These are phyloP conservation scores for Diacarnus erythraeanus DNA, from an alignment of 37 sponge, comb jelly and placozoan genomes.

Conservation along the genomic window DNA sequence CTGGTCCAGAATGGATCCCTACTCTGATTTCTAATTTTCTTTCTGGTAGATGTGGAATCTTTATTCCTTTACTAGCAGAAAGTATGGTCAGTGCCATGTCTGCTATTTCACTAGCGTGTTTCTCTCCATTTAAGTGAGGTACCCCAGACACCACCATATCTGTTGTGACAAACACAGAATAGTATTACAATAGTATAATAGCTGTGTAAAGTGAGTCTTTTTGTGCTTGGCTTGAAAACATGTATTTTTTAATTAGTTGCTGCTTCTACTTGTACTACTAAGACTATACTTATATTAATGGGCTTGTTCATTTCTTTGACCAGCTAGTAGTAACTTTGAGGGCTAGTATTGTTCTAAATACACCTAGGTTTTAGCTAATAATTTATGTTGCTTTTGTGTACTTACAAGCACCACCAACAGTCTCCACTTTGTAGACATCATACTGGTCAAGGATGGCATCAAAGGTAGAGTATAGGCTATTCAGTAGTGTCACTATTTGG, in stretches of 20 bases:
- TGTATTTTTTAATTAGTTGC: too few species aligned
- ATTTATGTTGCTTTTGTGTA: too few species aligned
- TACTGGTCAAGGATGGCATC: slow-evolving; percentile 84
- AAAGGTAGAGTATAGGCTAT: slow-evolving; percentile 84
- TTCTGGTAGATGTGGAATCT: slow-evolving; percentile 77
- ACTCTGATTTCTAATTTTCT: slow-evolving; percentile 70
- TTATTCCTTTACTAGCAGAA: slow-evolving; percentile 54
- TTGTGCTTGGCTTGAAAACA: too few species aligned
- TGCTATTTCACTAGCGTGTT: slow-evolving; percentile 88
- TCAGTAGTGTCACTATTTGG: slow-evolving; percentile 79
- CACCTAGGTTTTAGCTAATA: too few species aligned
- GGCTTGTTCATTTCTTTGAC: too few species aligned
- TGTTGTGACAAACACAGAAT: slow-evolving; percentile 12
- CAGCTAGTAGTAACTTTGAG: too few species aligned
- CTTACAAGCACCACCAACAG: slow-evolving; percentile 93
- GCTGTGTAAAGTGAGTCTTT: too few species aligned
- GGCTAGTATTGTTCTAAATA: too few species aligned
- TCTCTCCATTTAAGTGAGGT: slow-evolving; percentile 72
- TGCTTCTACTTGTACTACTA: too few species aligned
- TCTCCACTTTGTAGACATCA: slow-evolving; percentile 94
- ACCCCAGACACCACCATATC: slow-evolving; percentile 97
- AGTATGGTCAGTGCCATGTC: slow-evolving; percentile 85
- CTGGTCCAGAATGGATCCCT: slow-evolving; percentile 92
- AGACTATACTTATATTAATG: too few species aligned
- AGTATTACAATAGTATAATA: too few species aligned